These are phyloP conservation scores for Ctenopoma multispine DNA, from an alignment of 2,797 vertebrate genomes.

Conservation along the genomic window DNA sequence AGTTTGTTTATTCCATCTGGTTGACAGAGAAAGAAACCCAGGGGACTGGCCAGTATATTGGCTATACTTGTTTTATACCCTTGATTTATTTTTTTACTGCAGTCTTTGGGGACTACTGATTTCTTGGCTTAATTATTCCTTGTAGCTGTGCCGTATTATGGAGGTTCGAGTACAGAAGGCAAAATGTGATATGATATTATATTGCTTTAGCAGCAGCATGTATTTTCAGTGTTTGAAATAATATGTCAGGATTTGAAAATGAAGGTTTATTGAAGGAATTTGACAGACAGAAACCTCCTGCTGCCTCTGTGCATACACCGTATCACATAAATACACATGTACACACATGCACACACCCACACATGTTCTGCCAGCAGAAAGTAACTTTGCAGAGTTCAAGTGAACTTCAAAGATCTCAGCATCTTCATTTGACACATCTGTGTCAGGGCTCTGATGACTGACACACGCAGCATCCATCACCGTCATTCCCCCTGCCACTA, in stretches of 20 bases:
- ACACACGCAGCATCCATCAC: constrained; percentile 61
- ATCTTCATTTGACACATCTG: constrained; percentile 62
- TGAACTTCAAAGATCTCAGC: constrained; percentile 59
- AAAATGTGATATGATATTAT: constrained; percentile 25
- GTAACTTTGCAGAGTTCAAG: constrained; percentile 55
- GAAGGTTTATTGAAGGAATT: constrained; percentile 34
- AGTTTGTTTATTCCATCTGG: constrained; percentile 46
- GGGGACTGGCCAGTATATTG: constrained; percentile 31
- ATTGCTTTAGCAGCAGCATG: constrained; percentile 12
- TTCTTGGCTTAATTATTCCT: constrained; percentile 50
- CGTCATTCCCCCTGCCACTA: constrained; percentile 36
- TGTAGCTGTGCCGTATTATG: neutral
- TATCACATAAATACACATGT: constrained; percentile 52
- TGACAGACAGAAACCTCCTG: constrained; percentile 48
- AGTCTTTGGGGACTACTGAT: constrained; percentile 29
- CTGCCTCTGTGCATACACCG: constrained; percentile 26
- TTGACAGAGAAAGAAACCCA: constrained; percentile 30
- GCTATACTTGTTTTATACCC: constrained; percentile 24
- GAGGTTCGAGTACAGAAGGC: neutral
- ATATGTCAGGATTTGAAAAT: constrained; percentile 41
- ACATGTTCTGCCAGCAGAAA: constrained; percentile 31
- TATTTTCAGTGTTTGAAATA: constrained; percentile 27
- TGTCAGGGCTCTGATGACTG: constrained; percentile 69
- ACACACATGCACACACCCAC: constrained; percentile 45
- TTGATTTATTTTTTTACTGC: constrained; percentile 43